Evolutionary conservation across 1,140 invertebrate species (phyloP).

Genomic region (Thereuonema tuberculata): DNA sequence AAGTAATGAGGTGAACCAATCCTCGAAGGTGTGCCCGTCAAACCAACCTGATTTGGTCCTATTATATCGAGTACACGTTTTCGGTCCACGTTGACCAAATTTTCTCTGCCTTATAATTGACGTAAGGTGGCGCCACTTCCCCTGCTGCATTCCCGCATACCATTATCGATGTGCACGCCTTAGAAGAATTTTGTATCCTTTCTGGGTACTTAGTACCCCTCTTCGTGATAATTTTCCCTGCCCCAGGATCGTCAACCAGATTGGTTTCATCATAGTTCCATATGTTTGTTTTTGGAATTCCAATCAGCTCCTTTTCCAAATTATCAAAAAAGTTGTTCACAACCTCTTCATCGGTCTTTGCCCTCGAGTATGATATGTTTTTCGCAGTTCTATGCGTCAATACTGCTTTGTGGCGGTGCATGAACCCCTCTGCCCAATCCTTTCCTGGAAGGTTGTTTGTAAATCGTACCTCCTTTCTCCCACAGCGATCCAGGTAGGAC

Average conservation of each 20-base stretch:
- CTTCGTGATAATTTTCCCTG: constrained; percentile 21
- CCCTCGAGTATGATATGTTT: constrained; percentile 11
- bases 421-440: not conserved
- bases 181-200: constrained; percentile 23
- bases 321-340: constrained; percentile 23
- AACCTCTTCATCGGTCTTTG: not conserved
- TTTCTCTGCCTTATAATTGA: constrained; percentile 22
- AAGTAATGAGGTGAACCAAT: constrained; percentile 18
- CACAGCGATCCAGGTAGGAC: not conserved
- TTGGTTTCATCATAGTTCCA: constrained; percentile 31
- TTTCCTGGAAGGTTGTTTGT: constrained; percentile 3
- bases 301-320: constrained; percentile 21
- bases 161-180: constrained; percentile 25
- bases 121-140: constrained; percentile 18
- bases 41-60: constrained; percentile 22
- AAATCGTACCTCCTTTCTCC: not conserved
- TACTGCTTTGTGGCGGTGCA: not conserved
- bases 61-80: constrained; percentile 18
- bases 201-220: constrained; percentile 27
- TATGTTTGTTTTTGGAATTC: constrained; percentile 25
- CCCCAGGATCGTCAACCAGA: constrained; percentile 23
- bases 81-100: constrained; percentile 20
- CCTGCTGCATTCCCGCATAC: constrained; percentile 22
- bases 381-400: constrained; percentile 2
- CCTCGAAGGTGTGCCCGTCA: constrained; percentile 17